phyloP scores from a whole-genome alignment of 2,113 vertebrate genomes.

The Nothoprocta pentlandii region DNA sequence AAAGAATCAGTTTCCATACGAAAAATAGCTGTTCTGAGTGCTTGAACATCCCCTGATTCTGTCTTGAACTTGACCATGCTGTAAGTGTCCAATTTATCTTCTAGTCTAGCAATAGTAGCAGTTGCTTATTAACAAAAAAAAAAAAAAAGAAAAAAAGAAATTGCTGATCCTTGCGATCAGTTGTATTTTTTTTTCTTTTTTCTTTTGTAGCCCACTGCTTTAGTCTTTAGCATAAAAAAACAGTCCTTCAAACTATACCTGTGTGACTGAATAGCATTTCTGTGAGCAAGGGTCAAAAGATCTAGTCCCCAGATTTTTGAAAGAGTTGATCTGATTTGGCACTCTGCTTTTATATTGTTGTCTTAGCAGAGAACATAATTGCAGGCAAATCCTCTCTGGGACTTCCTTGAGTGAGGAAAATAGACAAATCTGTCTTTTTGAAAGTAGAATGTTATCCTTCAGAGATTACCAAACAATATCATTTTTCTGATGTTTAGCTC shows the following conservation, averaged over 20 bases:
- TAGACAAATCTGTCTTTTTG: not conserved
- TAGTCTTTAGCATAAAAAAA: not conserved
- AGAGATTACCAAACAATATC: not conserved
- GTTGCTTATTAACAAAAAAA: not conserved
- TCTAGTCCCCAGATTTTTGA: not conserved
- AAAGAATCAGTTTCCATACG: not conserved
- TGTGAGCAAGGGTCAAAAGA: not conserved
- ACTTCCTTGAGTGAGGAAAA: not conserved
- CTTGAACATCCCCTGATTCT: not conserved
- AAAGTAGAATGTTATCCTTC: conserved; percentile 23
- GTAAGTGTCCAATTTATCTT: not conserved
- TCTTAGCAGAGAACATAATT: not conserved
- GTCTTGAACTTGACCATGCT: not conserved
- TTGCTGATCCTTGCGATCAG: not conserved
- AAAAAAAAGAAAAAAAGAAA: not conserved
- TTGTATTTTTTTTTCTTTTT: not conserved
- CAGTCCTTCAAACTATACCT: not conserved
- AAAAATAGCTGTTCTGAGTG: not conserved
- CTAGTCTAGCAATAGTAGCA: not conserved
- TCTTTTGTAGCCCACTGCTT: not conserved
- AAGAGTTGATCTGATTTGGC: not conserved
- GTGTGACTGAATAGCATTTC: not conserved
- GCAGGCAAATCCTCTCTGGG: not conserved
- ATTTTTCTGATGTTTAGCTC: conserved; percentile 10
- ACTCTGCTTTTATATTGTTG: not conserved